Evolutionary conservation across 2,797 vertebrate species (phyloP).

Genomic region (Falco peregrinus): DNA sequence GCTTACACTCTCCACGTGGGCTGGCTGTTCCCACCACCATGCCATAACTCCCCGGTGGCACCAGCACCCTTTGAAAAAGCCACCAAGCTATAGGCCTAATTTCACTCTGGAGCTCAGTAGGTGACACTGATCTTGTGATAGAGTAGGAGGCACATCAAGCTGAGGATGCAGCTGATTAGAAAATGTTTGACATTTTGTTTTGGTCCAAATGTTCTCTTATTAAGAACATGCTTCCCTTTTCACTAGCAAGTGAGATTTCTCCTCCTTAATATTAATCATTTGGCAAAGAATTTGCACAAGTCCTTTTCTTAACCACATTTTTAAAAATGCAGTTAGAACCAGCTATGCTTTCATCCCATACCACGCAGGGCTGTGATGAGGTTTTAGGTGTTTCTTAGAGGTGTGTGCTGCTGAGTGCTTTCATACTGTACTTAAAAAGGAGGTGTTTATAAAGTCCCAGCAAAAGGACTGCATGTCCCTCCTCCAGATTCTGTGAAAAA

Average conservation of each 20-base stretch:
- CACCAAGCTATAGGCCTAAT: neutral
- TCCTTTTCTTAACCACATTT: neutral
- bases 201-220: constrained; percentile 59
- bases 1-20: neutral
- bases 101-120: neutral
- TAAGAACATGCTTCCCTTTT: constrained; percentile 47
- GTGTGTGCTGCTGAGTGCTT: neutral
- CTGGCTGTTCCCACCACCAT: neutral
- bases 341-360: neutral
- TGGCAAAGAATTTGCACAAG: constrained; percentile 2
- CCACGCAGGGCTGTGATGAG: neutral
- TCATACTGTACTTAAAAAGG: neutral
- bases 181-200: constrained; percentile 60
- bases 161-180: constrained; percentile 64
- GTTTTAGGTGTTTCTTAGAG: neutral
- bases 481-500: constrained; percentile 14
- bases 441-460: neutral
- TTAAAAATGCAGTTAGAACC: neutral
- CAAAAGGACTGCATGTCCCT: neutral
- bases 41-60: neutral
- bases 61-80: neutral
- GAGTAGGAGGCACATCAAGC: constrained; percentile 65
- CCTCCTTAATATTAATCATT: constrained; percentile 35
- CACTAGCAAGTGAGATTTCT: constrained; percentile 25
- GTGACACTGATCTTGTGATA: neutral